A percentile compares a stretch with the other conserved stretches of the same genome.
Evolutionary conservation across 53 echinoderm and acorn worm genomes (phyloP).

Genomic region (Crossaster papposus): DNA sequence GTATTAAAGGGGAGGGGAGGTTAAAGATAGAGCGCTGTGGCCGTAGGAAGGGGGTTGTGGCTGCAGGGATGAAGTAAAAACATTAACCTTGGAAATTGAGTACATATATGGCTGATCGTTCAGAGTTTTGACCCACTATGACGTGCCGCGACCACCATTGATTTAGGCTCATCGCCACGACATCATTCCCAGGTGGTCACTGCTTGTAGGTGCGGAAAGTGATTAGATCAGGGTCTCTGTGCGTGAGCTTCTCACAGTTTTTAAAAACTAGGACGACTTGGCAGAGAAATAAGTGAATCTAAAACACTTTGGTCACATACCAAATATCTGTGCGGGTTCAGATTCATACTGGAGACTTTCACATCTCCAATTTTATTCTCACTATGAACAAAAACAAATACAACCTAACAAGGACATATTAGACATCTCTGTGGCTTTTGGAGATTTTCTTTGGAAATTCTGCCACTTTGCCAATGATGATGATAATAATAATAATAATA

Average conservation of each 20-base stretch:
- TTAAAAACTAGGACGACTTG: neutral
- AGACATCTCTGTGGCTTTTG: no score
- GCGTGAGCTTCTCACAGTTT: neutral
- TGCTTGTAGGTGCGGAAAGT: neutral
- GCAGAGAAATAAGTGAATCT: no score
- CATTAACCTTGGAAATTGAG: neutral
- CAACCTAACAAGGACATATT: no score
- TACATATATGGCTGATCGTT: neutral
- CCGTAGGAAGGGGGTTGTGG: neutral
- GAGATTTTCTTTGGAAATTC: no score
- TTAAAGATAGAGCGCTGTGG: neutral
- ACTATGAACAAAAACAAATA: no score
- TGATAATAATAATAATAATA: no score
- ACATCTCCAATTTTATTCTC: no score
- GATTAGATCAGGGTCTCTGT: neutral
- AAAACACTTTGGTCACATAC: no score
- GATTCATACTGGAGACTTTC: no score
- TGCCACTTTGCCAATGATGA: neutral
- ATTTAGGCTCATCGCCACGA: neutral
- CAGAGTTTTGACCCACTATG: neutral
- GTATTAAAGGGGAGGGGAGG: neutral
- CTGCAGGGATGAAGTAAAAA: neutral
- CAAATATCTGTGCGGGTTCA: no score
- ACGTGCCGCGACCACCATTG: slow-evolving; percentile 7
- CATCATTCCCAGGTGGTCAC: neutral